Conservation (phyloP, 2,888 invertebrate genomes). For the Erannis defoliaria region DNA sequence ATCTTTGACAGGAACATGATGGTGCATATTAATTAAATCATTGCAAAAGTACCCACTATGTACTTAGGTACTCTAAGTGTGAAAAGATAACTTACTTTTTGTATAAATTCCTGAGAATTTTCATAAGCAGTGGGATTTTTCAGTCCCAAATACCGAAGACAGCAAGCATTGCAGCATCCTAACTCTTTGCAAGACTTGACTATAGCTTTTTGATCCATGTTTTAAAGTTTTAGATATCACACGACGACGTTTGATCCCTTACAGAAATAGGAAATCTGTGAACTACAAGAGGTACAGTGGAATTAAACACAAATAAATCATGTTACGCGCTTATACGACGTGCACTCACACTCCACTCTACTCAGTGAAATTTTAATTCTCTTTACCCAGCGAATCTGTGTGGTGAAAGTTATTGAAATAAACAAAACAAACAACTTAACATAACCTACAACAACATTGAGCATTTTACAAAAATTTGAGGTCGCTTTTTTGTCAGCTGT, state of each 20-base stretch:
- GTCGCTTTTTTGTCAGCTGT: too few species aligned
- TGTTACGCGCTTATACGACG: too few species aligned
- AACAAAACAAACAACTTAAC: too few species aligned
- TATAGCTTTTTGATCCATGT: slow-evolving; percentile 81
- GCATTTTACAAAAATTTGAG: too few species aligned
- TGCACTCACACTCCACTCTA: too few species aligned
- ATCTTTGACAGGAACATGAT: background rate
- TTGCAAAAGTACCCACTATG: background rate
- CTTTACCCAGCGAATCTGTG: too few species aligned
- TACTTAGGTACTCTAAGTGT: background rate
- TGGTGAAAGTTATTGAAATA: too few species aligned
- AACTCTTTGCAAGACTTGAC: slow-evolving; percentile 80
- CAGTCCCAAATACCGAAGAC: slow-evolving; percentile 89
- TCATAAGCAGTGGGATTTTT: slow-evolving; percentile 85
- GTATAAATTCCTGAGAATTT: slow-evolving; percentile 75
- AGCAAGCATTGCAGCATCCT: slow-evolving; percentile 90
- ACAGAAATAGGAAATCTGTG: background rate
- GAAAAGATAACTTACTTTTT: slow-evolving; percentile 77
- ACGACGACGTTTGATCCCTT: background rate
- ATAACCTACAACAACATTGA: too few species aligned
- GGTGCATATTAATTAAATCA: background rate
- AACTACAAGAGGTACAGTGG: background rate
- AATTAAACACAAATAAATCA: too few species aligned
- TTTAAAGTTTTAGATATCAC: background rate
- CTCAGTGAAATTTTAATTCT: too few species aligned